Evolutionary conservation across 1,140 invertebrate species (phyloP).

Genomic region (Cotesia glomerata): DNA sequence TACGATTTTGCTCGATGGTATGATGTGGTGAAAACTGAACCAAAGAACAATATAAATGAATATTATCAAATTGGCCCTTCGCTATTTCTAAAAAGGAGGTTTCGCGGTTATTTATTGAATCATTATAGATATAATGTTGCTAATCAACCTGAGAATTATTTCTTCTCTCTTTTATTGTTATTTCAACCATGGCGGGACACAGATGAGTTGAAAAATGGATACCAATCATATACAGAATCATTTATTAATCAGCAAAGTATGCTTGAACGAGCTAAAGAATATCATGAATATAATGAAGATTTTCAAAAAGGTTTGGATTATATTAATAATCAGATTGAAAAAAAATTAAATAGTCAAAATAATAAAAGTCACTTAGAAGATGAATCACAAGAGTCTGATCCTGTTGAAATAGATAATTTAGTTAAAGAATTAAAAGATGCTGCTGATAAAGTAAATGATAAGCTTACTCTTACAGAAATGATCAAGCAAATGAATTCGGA

Average conservation of each 20-base stretch:
- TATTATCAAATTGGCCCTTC: background rate
- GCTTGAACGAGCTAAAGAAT: too few relatives aligned
- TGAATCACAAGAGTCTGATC: too few relatives aligned
- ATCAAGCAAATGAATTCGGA: too few relatives aligned
- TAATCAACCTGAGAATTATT: background rate
- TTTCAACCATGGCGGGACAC: background rate
- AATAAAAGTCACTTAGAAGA: too few relatives aligned
- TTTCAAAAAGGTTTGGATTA: too few relatives aligned
- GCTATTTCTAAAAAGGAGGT: constrained; percentile 14
- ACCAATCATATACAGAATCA: constrained; percentile 18
- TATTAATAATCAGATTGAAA: too few relatives aligned
- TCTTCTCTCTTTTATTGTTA: background rate
- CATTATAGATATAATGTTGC: background rate
- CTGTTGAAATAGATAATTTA: too few relatives aligned
- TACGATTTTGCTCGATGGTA: background rate
- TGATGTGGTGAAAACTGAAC: background rate
- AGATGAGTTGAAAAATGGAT: background rate
- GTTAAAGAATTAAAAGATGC: too few relatives aligned
- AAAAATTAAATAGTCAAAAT: too few relatives aligned
- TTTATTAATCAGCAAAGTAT: background rate
- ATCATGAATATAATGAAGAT: too few relatives aligned
- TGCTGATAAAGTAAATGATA: too few relatives aligned
- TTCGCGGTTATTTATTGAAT: background rate
- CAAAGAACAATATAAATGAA: background rate
- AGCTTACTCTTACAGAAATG: too few relatives aligned